Percentiles rank a stretch among this genome's conserved stretches.
phyloP scores from a whole-genome alignment of 2,888 invertebrate genomes.

The Mesorhabditis belari region DNA sequence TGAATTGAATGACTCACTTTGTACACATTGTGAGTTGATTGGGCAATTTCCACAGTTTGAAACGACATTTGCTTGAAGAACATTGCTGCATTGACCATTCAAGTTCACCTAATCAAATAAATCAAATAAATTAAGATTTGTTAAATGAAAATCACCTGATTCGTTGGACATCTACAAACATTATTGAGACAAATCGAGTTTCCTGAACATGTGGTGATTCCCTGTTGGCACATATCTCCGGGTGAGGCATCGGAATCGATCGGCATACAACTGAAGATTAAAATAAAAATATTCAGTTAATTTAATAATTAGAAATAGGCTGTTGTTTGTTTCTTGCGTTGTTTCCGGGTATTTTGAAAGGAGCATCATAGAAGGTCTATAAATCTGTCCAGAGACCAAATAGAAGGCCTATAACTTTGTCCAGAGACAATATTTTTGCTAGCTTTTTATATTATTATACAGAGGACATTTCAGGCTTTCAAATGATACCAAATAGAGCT shows the following conservation, averaged over 20 bases:
- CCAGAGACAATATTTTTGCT: no score
- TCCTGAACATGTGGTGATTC: constrained; percentile 47
- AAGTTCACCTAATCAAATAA: constrained; percentile 27
- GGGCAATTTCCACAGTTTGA: not conserved
- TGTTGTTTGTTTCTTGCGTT: no score
- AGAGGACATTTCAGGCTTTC: no score
- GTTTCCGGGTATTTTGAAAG: no score
- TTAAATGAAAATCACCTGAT: constrained; percentile 5
- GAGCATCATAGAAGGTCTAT: no score
- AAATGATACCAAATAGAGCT: no score
- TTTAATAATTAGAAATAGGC: no score
- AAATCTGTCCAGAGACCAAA: no score
- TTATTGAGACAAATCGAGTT: constrained; percentile 39
- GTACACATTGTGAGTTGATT: not conserved
- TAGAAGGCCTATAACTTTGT: no score
- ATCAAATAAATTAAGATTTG: not conserved
- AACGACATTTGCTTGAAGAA: not conserved
- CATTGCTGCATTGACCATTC: constrained; percentile 38
- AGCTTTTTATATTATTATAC: no score
- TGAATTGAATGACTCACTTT: not conserved
- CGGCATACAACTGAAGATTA: constrained; percentile 17
- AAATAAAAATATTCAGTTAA: not conserved
- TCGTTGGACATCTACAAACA: constrained; percentile 37
- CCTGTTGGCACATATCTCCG: constrained; percentile 40
- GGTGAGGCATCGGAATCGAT: constrained; percentile 32